Percentiles rank a stretch among this genome's conserved stretches.
Conservation (phyloP, 2,113 vertebrate genomes). For the Uropsilus gracilis region DNA sequence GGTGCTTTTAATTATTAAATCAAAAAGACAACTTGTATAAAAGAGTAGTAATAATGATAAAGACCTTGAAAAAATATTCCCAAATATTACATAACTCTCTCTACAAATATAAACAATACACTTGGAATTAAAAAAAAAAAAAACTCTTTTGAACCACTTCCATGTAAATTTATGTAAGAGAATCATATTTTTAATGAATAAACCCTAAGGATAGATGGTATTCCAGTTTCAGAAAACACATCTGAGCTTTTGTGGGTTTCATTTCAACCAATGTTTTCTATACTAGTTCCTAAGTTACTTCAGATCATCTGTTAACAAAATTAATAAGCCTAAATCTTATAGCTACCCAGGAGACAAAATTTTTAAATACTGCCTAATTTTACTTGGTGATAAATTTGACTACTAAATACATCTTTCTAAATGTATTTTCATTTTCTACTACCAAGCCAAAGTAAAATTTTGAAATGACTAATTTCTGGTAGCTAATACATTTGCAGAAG, state of each 20-base stretch:
- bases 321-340: background rate
- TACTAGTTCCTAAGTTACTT: background rate
- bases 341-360: background rate
- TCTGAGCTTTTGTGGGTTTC: background rate
- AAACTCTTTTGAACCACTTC: background rate
- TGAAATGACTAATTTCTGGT: slow-evolving; percentile 61
- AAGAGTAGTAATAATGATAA: background rate
- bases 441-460: background rate
- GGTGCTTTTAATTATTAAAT: background rate
- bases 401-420: background rate
- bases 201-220: background rate
- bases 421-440: background rate
- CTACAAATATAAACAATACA: slow-evolving; percentile 7
- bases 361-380: background rate
- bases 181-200: background rate
- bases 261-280: background rate
- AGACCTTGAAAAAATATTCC: background rate
- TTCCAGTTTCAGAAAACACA: background rate
- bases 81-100: background rate
- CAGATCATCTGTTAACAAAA: background rate
- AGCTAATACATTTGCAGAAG: background rate
- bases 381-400: background rate
- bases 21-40: background rate
- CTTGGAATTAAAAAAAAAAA: background rate
- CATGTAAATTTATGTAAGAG: background rate